Evolutionary conservation across 1,140 invertebrate genomes (phyloP).

Genomic region (Heliconius himera): DNA sequence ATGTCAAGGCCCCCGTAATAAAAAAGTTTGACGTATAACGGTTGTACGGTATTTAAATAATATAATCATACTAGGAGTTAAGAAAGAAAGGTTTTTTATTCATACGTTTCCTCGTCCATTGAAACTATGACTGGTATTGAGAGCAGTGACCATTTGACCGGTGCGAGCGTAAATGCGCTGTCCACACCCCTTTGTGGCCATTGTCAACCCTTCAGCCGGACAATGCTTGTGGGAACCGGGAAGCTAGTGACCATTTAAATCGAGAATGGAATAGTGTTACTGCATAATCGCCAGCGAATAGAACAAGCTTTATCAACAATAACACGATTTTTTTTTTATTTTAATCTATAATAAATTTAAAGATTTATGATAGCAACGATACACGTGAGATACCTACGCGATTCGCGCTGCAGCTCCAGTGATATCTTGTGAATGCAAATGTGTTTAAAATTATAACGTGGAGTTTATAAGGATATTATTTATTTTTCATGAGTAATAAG

Average conservation of each 20-base stretch:
- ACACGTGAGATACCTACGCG: constrained; percentile 3
- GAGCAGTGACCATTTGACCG: constrained; percentile 76
- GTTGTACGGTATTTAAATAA: constrained; percentile 72
- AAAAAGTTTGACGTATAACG: constrained; percentile 74
- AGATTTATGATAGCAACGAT: neutral
- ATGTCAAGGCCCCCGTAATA: constrained; percentile 63
- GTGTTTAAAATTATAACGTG: constrained; percentile 17
- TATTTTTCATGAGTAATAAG: constrained; percentile 31
- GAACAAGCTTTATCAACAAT: constrained; percentile 24
- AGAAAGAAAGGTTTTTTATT: constrained; percentile 72
- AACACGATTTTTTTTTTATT: constrained; percentile 20
- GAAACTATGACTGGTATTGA: constrained; percentile 68
- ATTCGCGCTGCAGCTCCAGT: neutral
- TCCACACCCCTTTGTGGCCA: constrained; percentile 75
- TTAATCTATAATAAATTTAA: constrained; percentile 18
- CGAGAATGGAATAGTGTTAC: constrained; percentile 58
- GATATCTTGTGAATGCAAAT: neutral
- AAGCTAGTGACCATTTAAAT: constrained; percentile 64
- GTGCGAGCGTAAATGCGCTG: constrained; percentile 62
- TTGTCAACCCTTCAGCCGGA: constrained; percentile 72
- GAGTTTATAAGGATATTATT: constrained; percentile 22
- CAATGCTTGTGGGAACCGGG: constrained; percentile 75
- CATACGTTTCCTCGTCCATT: constrained; percentile 74
- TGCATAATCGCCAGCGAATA: constrained; percentile 47
- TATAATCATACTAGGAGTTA: constrained; percentile 66